Percentiles rank a stretch among this genome's conserved stretches.
phyloP scores from a whole-genome alignment of 2,888 invertebrate species.

The Neoscelio sp. region DNA sequence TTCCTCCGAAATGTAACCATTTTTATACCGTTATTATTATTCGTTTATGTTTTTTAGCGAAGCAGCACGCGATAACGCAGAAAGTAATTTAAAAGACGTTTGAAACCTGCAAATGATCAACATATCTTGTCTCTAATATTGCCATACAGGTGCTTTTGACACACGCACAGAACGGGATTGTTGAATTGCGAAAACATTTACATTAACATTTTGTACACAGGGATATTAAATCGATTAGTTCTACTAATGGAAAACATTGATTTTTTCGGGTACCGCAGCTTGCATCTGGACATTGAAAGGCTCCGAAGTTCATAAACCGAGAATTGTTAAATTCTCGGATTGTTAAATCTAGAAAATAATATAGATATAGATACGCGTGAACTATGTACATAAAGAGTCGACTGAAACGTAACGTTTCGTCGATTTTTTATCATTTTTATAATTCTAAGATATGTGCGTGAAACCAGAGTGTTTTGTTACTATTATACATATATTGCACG shows the following conservation, averaged over 20 bases:
- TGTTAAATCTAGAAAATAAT: not conserved
- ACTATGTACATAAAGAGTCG: slow-evolving; percentile 32
- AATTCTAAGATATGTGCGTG: slow-evolving; percentile 59
- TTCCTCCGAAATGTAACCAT: slow-evolving; percentile 15
- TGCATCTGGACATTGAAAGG: slow-evolving; percentile 76
- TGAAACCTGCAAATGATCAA: slow-evolving; percentile 41
- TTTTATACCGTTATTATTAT: slow-evolving; percentile 20
- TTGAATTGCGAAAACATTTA: slow-evolving; percentile 70
- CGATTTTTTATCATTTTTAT: slow-evolving; percentile 8
- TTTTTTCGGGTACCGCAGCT: slow-evolving; percentile 74
- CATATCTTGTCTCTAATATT: slow-evolving; percentile 34
- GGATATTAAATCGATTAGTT: slow-evolving; percentile 74
- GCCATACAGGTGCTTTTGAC: slow-evolving; percentile 28
- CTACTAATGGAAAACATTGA: slow-evolving; percentile 81
- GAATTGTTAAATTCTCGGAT: not conserved
- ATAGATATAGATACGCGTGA: not conserved
- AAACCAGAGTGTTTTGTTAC: slow-evolving; percentile 32
- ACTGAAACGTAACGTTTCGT: slow-evolving; percentile 34
- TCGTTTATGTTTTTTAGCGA: slow-evolving; percentile 43
- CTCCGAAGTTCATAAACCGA: slow-evolving; percentile 22
- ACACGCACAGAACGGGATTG: slow-evolving; percentile 43
- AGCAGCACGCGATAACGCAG: slow-evolving; percentile 46
- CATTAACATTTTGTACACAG: slow-evolving; percentile 74
- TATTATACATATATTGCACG: slow-evolving; percentile 46
- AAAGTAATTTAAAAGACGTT: slow-evolving; percentile 3